phyloP scores from a whole-genome alignment of 2,113 vertebrate species.

The Capreolus pygargus region DNA sequence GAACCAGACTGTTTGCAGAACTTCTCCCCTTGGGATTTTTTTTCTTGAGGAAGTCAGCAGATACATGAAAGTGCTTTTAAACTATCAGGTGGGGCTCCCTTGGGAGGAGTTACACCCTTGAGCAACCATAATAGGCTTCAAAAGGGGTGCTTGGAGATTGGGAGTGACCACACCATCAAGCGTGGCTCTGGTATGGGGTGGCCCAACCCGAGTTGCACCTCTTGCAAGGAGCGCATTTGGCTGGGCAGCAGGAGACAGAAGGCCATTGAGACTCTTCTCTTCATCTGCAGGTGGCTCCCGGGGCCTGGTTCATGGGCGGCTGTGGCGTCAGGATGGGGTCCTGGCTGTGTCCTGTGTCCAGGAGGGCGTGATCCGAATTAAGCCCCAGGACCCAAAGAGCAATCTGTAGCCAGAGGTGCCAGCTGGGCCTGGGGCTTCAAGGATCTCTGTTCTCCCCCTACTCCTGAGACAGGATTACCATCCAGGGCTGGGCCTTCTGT shows the following conservation, averaged over 20 bases:
- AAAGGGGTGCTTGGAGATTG: not conserved
- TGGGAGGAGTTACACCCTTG: not conserved
- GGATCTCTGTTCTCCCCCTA: not conserved
- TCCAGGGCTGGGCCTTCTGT: not conserved
- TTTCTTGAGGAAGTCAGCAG: constrained; percentile 34
- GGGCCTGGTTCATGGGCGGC: constrained; percentile 89
- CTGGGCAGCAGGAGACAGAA: not conserved
- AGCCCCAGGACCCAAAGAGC: constrained; percentile 72
- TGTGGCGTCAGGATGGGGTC: constrained; percentile 93
- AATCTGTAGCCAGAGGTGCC: constrained; percentile 83
- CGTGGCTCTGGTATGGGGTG: not conserved
- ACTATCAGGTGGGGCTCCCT: not conserved
- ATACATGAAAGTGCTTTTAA: constrained; percentile 44
- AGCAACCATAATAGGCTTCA: not conserved
- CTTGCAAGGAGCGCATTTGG: not conserved
- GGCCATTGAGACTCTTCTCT: not conserved
- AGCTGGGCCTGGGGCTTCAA: not conserved
- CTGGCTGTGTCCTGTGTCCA: constrained; percentile 92
- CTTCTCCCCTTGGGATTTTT: not conserved
- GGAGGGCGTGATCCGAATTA: constrained; percentile 91
- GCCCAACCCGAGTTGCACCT: not conserved
- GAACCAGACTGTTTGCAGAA: not conserved
- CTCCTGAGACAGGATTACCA: not conserved
- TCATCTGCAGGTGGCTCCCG: constrained; percentile 86
- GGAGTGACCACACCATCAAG: not conserved